Evolutionary conservation across 1,140 invertebrate genomes (phyloP), one percentile per base, ranked within the genome.

Genomic region (Halictus rubicundus): DNA sequence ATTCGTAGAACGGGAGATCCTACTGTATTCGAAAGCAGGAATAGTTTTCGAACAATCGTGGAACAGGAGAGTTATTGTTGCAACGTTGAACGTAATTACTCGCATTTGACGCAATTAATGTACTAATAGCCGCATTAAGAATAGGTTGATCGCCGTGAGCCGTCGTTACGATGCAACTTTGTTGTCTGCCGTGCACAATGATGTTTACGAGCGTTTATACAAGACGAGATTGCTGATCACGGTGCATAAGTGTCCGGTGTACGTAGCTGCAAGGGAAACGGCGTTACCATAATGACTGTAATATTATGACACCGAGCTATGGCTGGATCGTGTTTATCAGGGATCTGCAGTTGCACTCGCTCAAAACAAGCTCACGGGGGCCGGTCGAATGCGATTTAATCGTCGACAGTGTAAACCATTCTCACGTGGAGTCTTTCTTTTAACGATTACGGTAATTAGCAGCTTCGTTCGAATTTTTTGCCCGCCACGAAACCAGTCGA

Each of bases 301-400:
- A 78, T 85, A 85, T 85, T 85, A 85, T 85, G 83, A 83, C 77
- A 74, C 71, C 83, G 79, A 63, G 68, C 64, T 77, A 80, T 57
- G 71, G 71, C 46, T 6, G 65, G 69, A 68, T 76, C 77, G 75
- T 61, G 80, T 86, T 86, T 83, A 80, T 83, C 84, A 71, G 61
- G 23, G 84, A 86, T 86, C 85, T 86, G 73, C 77, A 73, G 82
- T 86, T 83, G 83, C 80, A 82, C 75, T 63, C 81, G 81, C 42
- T 52, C 52, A 61, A 57, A 76, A 76, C 72, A 72, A 72, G 82
- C 61, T 66, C 79, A 77, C 27, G 65, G 25, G 49, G 60, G 37
- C 63, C 42, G 9, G 19, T 72, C 66, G 68, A 60, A 32, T 66
- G 65, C 78, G 75, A 74, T 73, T 73, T 74, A 74, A 79, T 79